Percentiles rank a stretch among this genome's conserved stretches.
Evolutionary conservation across 1,140 invertebrate species (phyloP).

Genomic region (Apis dorsata): DNA sequence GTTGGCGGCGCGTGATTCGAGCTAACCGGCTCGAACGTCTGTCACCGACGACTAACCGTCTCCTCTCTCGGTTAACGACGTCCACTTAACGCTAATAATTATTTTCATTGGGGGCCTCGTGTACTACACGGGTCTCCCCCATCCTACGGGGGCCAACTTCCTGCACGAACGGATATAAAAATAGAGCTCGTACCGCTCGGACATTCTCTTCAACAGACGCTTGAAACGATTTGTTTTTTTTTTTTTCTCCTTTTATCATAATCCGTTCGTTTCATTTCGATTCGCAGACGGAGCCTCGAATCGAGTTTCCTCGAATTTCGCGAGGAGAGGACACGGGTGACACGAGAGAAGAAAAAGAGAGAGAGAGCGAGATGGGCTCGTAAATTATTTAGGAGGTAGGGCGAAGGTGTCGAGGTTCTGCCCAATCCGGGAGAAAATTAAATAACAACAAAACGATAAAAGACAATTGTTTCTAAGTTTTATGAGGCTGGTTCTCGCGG

Average conservation of each 20-base stretch:
- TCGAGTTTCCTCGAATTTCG: neutral
- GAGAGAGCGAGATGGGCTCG: constrained; percentile 60
- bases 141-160: constrained; percentile 75
- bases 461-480: constrained; percentile 77
- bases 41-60: constrained; percentile 71
- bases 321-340: constrained; percentile 16
- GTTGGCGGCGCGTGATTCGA: constrained; percentile 70
- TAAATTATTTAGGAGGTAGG: constrained; percentile 77
- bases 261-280: too few relatives aligned
- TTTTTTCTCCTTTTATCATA: too few relatives aligned
- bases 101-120: constrained; percentile 78
- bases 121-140: constrained; percentile 70
- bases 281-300: neutral
- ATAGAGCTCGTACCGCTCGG: constrained; percentile 73
- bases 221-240: constrained; percentile 51
- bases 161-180: constrained; percentile 80
- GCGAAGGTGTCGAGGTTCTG: constrained; percentile 58
- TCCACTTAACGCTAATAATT: constrained; percentile 80
- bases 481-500: constrained; percentile 65
- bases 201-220: constrained; percentile 56
- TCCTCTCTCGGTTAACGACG: constrained; percentile 73
- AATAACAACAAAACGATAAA: constrained; percentile 77
- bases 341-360: neutral
- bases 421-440: constrained; percentile 70
- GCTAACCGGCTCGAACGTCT: constrained; percentile 76